These are phyloP conservation scores for Odontophorus gujanensis DNA, from an alignment of 2,113 vertebrate species.

Conservation along the genomic window DNA sequence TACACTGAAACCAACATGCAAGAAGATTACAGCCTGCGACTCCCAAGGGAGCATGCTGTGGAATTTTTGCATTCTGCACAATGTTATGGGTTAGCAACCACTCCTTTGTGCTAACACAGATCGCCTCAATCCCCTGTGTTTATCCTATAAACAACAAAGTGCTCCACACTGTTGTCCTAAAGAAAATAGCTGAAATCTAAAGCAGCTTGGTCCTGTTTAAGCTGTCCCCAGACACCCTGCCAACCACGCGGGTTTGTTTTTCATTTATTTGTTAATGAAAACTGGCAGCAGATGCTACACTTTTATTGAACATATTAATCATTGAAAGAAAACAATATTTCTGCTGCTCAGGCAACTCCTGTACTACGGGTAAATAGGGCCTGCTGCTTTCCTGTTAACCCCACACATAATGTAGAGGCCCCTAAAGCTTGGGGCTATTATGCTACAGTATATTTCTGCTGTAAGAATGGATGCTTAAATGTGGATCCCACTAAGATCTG, in stretches of 20 bases:
- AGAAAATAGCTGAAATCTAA: slow-evolving; percentile 73
- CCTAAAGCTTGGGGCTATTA: not conserved
- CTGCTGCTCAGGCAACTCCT: slow-evolving; percentile 50
- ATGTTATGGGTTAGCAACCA: slow-evolving; percentile 77
- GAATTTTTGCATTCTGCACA: slow-evolving; percentile 48
- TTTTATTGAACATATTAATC: slow-evolving; percentile 65
- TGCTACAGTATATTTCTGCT: not conserved
- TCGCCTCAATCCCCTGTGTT: slow-evolving; percentile 75
- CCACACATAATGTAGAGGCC: not conserved
- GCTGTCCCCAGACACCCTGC: slow-evolving; percentile 76
- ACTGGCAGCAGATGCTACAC: slow-evolving; percentile 65
- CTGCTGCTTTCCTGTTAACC: slow-evolving; percentile 42
- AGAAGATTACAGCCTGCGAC: not conserved
- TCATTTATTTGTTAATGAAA: slow-evolving; percentile 79
- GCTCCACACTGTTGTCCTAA: slow-evolving; percentile 74
- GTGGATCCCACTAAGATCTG: not conserved
- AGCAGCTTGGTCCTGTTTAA: slow-evolving; percentile 82
- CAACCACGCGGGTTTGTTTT: slow-evolving; percentile 74
- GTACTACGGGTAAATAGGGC: slow-evolving; percentile 19
- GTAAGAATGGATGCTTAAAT: not conserved
- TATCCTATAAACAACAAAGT: slow-evolving; percentile 82
- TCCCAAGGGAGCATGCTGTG: slow-evolving; percentile 37
- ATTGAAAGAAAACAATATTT: slow-evolving; percentile 63
- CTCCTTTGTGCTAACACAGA: slow-evolving; percentile 59
- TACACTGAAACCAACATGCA: slow-evolving; percentile 52